Evolutionary conservation across 2,888 invertebrate species (phyloP), one percentile per base, ranked within the genome.

Genomic region (Lasioglossum oenotherae): DNA sequence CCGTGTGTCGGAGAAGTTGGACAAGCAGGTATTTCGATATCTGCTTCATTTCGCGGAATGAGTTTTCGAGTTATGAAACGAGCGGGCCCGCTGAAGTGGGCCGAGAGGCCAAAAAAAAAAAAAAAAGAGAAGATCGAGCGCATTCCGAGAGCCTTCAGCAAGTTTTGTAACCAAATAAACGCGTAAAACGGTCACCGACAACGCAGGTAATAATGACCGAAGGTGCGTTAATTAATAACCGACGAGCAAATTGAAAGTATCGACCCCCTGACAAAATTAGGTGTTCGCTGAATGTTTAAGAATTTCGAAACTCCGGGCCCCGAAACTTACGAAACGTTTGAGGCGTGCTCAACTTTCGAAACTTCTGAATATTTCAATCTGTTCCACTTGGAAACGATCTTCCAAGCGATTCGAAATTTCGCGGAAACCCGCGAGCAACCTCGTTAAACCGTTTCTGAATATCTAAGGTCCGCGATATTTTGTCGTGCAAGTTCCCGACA

Each of bases 291-390:
- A 46, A 35, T 80, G 23, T n/a, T 73, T 82, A 82, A 75, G 38
- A 72, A 71, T 82, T 75, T 75, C 27, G 19, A 27, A 71, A 82
- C 38, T 71, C 14, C 57, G 19, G 23, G 4, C 14, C 12, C 14
- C 12, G 81, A 82, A 82, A 74, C 69, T 82, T 67, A n/a, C 46
- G 71, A n/a, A 71, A 60, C 82, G 74, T 75, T 82, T 46, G 69
- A 71, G 60, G 71, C n/a, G 44, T 12, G n/a, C 31, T n/a, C 12
- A 49, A 82, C 71, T 82, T 82, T 46, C 31, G 4, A 14, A 49
- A 75, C 75, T 60, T 75, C 71, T 75, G 82, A 82, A 82, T 82
- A 82, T 82, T 82, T 82, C 74, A 82, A 75, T 82, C 82, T 49
- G 82, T 75, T 64, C 74, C 49, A 72, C 46, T 31, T 23, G 46